A percentile compares a stretch with the other conserved stretches of the same genome.
These are phyloP conservation scores for Macrosoma leucophasiata DNA, from an alignment of 2,888 invertebrate species.

Conservation along the genomic window DNA sequence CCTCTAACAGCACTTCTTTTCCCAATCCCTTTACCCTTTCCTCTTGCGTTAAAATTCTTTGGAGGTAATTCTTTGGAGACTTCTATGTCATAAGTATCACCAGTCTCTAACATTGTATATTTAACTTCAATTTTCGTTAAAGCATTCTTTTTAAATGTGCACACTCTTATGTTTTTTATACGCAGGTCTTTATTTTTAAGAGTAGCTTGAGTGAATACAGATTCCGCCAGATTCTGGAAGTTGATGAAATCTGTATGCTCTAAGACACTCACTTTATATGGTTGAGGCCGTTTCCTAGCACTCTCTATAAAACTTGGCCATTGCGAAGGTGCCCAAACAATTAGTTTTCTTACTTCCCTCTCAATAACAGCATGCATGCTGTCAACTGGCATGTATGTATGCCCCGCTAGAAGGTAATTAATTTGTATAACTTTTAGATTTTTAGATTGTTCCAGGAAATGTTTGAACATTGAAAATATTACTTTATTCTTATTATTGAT, in stretches of 20 bases:
- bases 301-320: constrained; percentile 12
- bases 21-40: constrained; percentile 14
- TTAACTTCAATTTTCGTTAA: constrained; percentile 15
- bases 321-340: constrained; percentile 17
- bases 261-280: constrained; percentile 11
- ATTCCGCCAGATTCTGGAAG: constrained; percentile 8
- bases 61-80: constrained; percentile 9
- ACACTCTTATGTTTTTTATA: constrained; percentile 14
- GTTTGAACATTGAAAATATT: constrained; percentile 18
- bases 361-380: constrained; percentile 24
- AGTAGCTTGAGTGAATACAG: constrained; percentile 14
- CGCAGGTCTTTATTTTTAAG: constrained; percentile 18
- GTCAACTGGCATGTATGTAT: constrained; percentile 36
- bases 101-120: constrained; percentile 16
- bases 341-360: constrained; percentile 13
- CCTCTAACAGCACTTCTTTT: constrained; percentile 6
- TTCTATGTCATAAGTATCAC: too few relatives aligned
- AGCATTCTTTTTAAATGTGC: constrained; percentile 19
- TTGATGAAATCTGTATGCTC: constrained; percentile 14
- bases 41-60: constrained; percentile 11
- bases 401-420: constrained; percentile 33
- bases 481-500: constrained; percentile 26
- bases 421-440: constrained; percentile 27
- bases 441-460: constrained; percentile 22
- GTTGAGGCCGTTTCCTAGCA: constrained; percentile 12